Evolutionary conservation across 2,888 invertebrate species (phyloP).

Genomic region (Luffia ferchaultella): DNA sequence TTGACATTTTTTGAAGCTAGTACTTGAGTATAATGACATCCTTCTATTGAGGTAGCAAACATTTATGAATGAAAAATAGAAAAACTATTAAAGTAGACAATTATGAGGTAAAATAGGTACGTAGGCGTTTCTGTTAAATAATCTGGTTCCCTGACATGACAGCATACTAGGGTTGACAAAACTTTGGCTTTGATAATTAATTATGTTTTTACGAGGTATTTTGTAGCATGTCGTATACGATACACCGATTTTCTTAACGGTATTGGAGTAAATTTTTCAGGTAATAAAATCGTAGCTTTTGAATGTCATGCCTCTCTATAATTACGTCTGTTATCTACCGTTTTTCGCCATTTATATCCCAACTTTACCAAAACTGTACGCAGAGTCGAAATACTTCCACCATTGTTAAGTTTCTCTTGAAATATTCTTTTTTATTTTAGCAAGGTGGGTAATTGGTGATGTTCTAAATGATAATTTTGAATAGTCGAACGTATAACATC

Average conservation of each 20-base stretch:
- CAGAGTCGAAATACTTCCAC: conserved; percentile 1
- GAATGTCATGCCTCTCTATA: conserved; percentile 8
- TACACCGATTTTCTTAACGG: conserved; percentile 11
- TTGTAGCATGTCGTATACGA: background rate
- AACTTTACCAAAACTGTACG: conserved; percentile 4
- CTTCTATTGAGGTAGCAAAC: too few relatives aligned
- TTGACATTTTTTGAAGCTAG: too few relatives aligned
- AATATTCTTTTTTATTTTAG: conserved; percentile 13
- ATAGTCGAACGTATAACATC: conserved; percentile 12
- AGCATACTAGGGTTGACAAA: background rate
- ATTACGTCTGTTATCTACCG: conserved; percentile 11
- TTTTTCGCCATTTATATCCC: conserved; percentile 4
- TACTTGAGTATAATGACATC: too few relatives aligned
- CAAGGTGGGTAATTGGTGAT: conserved; percentile 11
- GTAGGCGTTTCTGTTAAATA: background rate
- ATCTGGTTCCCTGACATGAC: background rate
- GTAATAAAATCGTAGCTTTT: conserved; percentile 9
- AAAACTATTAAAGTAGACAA: too few relatives aligned
- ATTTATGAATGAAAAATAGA: too few relatives aligned
- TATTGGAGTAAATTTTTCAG: conserved; percentile 12
- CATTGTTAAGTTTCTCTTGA: background rate
- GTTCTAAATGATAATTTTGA: conserved; percentile 12
- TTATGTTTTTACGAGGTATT: background rate
- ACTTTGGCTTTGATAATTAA: background rate
- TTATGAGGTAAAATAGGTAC: background rate